Base-by-base conservation (phyloP, 2,113 vertebrate genomes). In the Erythrolamprus reginae region DNA sequence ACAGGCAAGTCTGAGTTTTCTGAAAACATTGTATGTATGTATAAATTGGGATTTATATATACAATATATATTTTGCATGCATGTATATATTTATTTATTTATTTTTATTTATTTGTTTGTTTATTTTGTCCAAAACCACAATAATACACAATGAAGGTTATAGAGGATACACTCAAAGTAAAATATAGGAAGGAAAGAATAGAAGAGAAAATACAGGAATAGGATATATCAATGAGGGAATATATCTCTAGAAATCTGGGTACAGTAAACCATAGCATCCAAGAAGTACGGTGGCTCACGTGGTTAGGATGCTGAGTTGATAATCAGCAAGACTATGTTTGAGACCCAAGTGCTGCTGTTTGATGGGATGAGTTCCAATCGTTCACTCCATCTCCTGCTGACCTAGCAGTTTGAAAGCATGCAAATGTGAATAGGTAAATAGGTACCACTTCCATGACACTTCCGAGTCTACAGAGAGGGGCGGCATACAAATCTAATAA, bases 1-100 rank as follows among this genome's bases (percentile, higher is more conserved):
- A 92, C 94, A 98, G 98, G 99, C 99, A 94, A 95, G 38, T 86
- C 0, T 85, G 86, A 88, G 8, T 86, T 33, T 26, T 94, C 88
- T n/a, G 0, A 3, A 84, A 28, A 38, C 48, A 33, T 38, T 50
- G 15, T 86, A 52, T 52, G n/a, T 50, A 28, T 3, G 5, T 23
- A 42, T 42, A 42, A 77, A 42, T 17, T 89, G 51, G 23, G 38
- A 21, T 24, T 33, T 82, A 70, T 47, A 88, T 12, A 33, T 33
- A 65, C 5, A 65, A n/a, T 65, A 65, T 65, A 65, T 65, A 65
- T 61, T 28, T 85, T 53, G 90, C 28, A 33, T 82, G 9, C 45
- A 47, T 90, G 83, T 91, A 91, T 38, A 77, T n/a, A n/a, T n/a
- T n/a, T n/a, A n/a, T n/a, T n/a, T n/a, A n/a, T n/a, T n/a, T n/a